A percentile compares a stretch with the other conserved stretches of the same genome.
Evolutionary conservation across 2,888 invertebrate species (phyloP).

Genomic region (Criorhina ranunculi): DNA sequence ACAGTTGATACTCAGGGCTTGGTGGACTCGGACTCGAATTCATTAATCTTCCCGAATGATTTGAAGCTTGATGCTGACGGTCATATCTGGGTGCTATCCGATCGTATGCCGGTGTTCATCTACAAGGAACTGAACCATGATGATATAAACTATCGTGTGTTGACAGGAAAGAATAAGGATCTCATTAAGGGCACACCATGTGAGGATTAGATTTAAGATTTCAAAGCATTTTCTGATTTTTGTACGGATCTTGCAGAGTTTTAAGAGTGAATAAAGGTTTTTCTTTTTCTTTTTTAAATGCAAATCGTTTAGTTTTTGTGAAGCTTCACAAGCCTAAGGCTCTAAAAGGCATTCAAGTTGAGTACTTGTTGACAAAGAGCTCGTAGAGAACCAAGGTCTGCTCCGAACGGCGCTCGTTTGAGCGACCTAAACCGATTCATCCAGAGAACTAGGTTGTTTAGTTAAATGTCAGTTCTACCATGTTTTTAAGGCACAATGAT

Average conservation of each 20-base stretch:
- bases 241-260: constrained; percentile 16
- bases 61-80: constrained; percentile 88
- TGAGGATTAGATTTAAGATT: constrained; percentile 77
- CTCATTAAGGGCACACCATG: constrained; percentile 84
- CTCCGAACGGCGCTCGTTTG: too few relatives aligned
- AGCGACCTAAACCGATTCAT: too few relatives aligned
- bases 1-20: constrained; percentile 88
- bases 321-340: too few relatives aligned
- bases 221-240: constrained; percentile 21
- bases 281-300: not conserved
- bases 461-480: too few relatives aligned
- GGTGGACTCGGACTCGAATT: constrained; percentile 88
- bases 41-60: constrained; percentile 91
- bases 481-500: too few relatives aligned
- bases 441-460: too few relatives aligned
- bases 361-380: too few relatives aligned
- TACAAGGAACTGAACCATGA: constrained; percentile 88
- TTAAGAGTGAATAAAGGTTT: constrained; percentile 44
- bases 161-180: constrained; percentile 82
- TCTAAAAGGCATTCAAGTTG: too few relatives aligned
- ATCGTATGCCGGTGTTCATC: constrained; percentile 90
- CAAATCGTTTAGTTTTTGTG: not conserved
- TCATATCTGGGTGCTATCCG: constrained; percentile 90
- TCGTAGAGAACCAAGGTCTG: too few relatives aligned
- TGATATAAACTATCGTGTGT: constrained; percentile 88